Evolutionary conservation across 2,888 invertebrate species (phyloP), one percentile per base, ranked within the genome.

Genomic region (Xylota sylvarum): DNA sequence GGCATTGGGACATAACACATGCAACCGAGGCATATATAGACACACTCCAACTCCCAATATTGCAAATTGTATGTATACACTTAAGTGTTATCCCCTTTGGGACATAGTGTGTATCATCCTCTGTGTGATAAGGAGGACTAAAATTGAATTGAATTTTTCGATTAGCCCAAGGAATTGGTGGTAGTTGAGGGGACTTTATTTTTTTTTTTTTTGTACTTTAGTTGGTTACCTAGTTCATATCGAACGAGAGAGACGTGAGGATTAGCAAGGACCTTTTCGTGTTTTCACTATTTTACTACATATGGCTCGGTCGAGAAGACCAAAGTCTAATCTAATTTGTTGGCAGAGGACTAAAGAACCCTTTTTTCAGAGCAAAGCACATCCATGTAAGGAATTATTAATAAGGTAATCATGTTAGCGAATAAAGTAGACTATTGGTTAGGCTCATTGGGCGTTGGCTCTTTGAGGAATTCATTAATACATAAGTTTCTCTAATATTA

Each of bases 121-220:
- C 14, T 23, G 12, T 19, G 58, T 37, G 72, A 64, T 50, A 40
- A 37, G 72, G 37, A 19, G 72, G 40, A 37, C 65, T 58, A 67
- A 77, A 82, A 82, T 77, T 79, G 74, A 85, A 85, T 80, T 81
- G 85, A 81, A 80, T 74, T 86, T 86, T 77, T 86, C 81, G 77
- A 81, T 81, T 81, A 86, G 76, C 40, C 55, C 17, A 74, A 69
- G 48, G 19, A 27, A n/a, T 50, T 55, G 12, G 27, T 58, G 14
- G 30, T 12, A 9, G 32, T 23, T 74, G 70, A 74, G 23, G 23
- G 69, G 64, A 70, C 80, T 70, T 79, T n/a, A n/a, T n/a, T 79
- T 77, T 43, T 50, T 60, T 58, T 40, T 55, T 78, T 64, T 37
- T 46, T 46, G 5, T 4, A 9, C 14, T 10, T 40, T 40, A 58